Conservation (phyloP, 2,113 vertebrate species). For the Podarcis muralis region DNA sequence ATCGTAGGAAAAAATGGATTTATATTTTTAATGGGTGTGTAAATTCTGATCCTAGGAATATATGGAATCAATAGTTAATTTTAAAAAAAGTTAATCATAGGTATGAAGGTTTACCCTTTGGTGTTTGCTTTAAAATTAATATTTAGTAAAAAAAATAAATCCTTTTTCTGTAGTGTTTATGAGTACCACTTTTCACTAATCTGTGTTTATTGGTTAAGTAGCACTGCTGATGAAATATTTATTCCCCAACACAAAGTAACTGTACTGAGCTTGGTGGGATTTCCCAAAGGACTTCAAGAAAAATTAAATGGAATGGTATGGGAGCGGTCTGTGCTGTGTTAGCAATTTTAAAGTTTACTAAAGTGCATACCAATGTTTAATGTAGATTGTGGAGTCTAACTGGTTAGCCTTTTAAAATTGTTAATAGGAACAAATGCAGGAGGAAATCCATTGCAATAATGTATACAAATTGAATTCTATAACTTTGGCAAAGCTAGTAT, state of each 20-base stretch:
- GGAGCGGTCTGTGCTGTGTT: background rate
- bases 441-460: background rate
- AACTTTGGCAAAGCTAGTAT: background rate
- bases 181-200: background rate
- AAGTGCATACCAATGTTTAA: background rate
- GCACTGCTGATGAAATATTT: constrained; percentile 15
- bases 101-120: background rate
- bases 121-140: background rate
- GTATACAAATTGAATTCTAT: background rate
- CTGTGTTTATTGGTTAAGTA: background rate
- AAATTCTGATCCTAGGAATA: background rate
- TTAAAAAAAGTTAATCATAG: background rate
- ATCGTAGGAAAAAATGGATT: background rate
- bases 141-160: background rate
- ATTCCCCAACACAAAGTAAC: background rate
- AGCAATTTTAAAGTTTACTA: background rate
- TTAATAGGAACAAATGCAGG: background rate
- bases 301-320: constrained; percentile 2
- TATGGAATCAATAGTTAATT: background rate
- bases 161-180: background rate
- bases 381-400: background rate
- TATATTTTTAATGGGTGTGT: background rate
- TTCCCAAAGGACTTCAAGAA: background rate
- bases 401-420: background rate
- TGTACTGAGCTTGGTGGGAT: background rate